phyloP scores from a whole-genome alignment of 1,140 invertebrate species.

The Gyrodactylus salaris region DNA sequence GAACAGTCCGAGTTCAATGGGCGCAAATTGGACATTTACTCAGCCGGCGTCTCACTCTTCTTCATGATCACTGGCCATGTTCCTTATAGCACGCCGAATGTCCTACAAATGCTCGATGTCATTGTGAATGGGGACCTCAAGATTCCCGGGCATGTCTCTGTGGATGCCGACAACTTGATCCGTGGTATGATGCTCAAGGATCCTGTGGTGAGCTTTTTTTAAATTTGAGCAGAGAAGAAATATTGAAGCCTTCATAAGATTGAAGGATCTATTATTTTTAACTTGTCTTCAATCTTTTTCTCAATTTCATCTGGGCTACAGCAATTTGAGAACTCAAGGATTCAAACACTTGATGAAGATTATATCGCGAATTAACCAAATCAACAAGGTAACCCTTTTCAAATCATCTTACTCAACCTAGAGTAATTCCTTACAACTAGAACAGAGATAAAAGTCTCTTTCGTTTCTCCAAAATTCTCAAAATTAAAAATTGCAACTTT shows the following conservation, averaged over 20 bases:
- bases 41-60: slow-evolving; percentile 1
- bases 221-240: background rate
- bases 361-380: too few relatives aligned
- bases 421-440: too few relatives aligned
- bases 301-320: too few relatives aligned
- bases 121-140: background rate
- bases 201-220: background rate
- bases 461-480: too few relatives aligned
- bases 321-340: too few relatives aligned
- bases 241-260: background rate
- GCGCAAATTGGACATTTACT: slow-evolving; percentile 4
- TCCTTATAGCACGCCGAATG: background rate
- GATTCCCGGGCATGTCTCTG: slow-evolving; percentile 1
- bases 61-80: slow-evolving; percentile 5
- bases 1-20: background rate
- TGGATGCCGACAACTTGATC: background rate
- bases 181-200: background rate
- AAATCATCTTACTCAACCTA: too few relatives aligned
- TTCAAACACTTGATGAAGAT: too few relatives aligned
- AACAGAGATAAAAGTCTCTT: too few relatives aligned
- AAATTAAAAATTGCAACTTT: too few relatives aligned
- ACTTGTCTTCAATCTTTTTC: too few relatives aligned
- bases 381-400: too few relatives aligned
- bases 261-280: background rate
- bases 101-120: slow-evolving; percentile 3